A percentile compares a stretch with the other conserved stretches of the same genome.
These are phyloP conservation scores for Nephrotoma appendiculata DNA, from an alignment of 2,888 invertebrate species.

Conservation along the genomic window DNA sequence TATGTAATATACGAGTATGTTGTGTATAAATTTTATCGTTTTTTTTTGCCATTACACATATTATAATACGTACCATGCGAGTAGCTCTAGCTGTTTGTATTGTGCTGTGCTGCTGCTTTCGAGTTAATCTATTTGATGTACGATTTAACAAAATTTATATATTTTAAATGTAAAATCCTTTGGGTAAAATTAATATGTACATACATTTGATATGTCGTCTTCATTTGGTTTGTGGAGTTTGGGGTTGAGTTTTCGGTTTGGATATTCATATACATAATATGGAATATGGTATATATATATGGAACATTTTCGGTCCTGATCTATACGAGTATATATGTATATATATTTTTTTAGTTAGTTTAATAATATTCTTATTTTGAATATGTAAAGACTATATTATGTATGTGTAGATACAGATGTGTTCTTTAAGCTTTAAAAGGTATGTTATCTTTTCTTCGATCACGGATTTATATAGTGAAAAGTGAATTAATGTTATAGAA, in stretches of 20 bases:
- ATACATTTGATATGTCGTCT: neutral
- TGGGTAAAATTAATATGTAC: neutral
- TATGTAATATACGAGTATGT: neutral
- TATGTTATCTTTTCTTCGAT: neutral
- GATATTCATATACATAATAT: too few species aligned
- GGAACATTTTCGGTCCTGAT: neutral
- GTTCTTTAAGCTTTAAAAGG: neutral
- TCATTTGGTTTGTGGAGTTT: neutral
- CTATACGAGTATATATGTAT: too few species aligned
- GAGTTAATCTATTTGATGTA: neutral
- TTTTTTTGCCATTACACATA: neutral
- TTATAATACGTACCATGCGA: neutral
- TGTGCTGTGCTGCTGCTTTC: neutral
- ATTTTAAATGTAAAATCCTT: neutral
- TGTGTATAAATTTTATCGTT: neutral
- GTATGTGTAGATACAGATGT: neutral
- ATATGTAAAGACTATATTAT: neutral
- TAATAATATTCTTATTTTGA: neutral
- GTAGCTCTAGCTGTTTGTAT: neutral
- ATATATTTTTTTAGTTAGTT: neutral
- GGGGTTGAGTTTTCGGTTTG: neutral
- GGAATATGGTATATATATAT: neutral
- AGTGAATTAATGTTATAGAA: neutral
- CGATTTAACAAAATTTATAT: neutral
- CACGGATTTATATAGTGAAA: neutral